phyloP scores from a whole-genome alignment of 2,113 vertebrate species.

The Romanogobio albipinnatus region DNA sequence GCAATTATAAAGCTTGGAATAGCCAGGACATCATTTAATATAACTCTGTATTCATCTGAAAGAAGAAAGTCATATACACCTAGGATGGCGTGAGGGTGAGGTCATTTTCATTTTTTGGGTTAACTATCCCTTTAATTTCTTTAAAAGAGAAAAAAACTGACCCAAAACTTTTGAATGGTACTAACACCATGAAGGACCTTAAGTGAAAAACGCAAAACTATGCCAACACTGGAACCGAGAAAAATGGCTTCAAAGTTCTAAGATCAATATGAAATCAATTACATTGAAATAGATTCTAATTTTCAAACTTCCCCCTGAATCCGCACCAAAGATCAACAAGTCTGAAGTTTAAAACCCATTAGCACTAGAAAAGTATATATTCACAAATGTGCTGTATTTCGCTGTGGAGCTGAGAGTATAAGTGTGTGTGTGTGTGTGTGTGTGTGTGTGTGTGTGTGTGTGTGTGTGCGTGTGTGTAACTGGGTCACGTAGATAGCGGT shows the following conservation, averaged over 20 bases:
- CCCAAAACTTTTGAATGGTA: background rate
- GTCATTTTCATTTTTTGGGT: no score
- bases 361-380: background rate
- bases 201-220: background rate
- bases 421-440: background rate
- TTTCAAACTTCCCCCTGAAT: background rate
- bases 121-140: background rate
- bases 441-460: constrained; percentile 22
- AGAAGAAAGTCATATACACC: no score
- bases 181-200: background rate
- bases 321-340: background rate
- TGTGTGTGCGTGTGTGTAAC: constrained; percentile 17
- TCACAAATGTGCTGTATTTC: background rate
- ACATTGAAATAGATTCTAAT: background rate
- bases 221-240: background rate
- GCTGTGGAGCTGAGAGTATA: background rate
- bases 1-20: no score
- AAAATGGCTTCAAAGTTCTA: background rate
- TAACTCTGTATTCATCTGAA: no score
- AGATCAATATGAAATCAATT: background rate
- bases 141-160: background rate
- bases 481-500: constrained; percentile 24
- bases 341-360: background rate
- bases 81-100: no score
- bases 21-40: no score